Conservation (phyloP, 2,797 vertebrate genomes). For the Delichon dasypus region DNA sequence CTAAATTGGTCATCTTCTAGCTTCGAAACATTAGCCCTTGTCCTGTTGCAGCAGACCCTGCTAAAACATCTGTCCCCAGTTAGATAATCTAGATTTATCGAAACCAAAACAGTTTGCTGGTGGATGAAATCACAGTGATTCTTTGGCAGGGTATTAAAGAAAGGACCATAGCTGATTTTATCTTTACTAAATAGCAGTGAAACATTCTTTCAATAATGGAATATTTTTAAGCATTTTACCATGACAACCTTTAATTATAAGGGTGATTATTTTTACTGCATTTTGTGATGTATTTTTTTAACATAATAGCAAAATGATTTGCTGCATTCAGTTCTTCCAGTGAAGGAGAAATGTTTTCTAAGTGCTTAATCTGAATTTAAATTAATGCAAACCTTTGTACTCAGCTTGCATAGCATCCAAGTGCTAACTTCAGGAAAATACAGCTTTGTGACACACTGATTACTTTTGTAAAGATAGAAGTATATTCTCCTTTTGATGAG, state of each 20-base stretch:
- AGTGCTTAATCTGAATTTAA: constrained; percentile 58
- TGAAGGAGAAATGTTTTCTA: constrained; percentile 13
- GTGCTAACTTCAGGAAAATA: constrained; percentile 46
- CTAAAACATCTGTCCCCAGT: neutral
- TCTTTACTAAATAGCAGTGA: neutral
- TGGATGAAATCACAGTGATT: neutral
- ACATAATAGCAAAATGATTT: constrained; percentile 28
- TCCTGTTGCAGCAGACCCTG: neutral
- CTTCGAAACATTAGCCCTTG: neutral
- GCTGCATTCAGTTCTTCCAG: neutral
- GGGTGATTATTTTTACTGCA: constrained; percentile 40
- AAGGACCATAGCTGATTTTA: neutral
- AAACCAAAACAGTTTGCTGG: neutral
- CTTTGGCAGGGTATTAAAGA: neutral
- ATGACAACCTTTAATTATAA: constrained; percentile 40
- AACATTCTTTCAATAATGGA: neutral
- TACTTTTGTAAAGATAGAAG: constrained; percentile 39
- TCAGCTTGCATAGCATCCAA: neutral
- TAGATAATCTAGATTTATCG: neutral
- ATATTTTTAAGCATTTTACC: constrained; percentile 16
- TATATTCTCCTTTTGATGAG: constrained; percentile 39
- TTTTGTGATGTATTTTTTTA: neutral
- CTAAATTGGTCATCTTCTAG: neutral
- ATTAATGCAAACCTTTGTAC: constrained; percentile 60
- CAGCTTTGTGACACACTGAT: constrained; percentile 52